Evolutionary conservation across 92 coral and sea anemone genomes (phyloP).

Genomic region (Phenganax subtilis): DNA sequence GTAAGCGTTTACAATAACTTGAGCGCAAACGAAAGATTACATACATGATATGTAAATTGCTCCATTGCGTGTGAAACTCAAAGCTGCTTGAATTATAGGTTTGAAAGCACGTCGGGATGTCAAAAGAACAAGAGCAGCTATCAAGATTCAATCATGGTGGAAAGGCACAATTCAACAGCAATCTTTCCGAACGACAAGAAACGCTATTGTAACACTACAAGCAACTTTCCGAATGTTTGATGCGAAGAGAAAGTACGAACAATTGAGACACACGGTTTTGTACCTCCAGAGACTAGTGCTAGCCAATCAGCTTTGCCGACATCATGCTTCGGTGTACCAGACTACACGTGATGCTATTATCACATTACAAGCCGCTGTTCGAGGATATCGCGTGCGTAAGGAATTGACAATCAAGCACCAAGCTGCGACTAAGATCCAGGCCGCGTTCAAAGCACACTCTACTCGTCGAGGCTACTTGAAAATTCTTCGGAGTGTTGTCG

Average conservation of each 20-base stretch:
- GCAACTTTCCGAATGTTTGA: constrained; percentile 44
- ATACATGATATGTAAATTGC: no score
- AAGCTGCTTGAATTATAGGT: neutral
- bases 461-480: constrained; percentile 42
- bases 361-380: constrained; percentile 58
- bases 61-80: no score
- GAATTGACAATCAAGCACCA: constrained; percentile 13
- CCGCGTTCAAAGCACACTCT: constrained; percentile 15
- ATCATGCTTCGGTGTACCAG: constrained; percentile 33
- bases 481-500: constrained; percentile 34
- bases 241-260: constrained; percentile 46
- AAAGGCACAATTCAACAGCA: constrained; percentile 48
- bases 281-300: constrained; percentile 43
- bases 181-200: constrained; percentile 33
- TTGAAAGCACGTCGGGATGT: constrained; percentile 55
- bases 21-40: no score
- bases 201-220: constrained; percentile 59
- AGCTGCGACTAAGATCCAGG: constrained; percentile 21
- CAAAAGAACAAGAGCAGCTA: constrained; percentile 45
- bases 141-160: constrained; percentile 58
- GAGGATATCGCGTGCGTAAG: constrained; percentile 45
- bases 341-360: constrained; percentile 46
- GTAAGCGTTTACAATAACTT: no score
- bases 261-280: constrained; percentile 31
- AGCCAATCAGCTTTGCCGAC: constrained; percentile 41